These are phyloP conservation scores for Nesometra sesokonis DNA, from an alignment of 35 echinoderm and acorn worm species.

Conservation along the genomic window DNA sequence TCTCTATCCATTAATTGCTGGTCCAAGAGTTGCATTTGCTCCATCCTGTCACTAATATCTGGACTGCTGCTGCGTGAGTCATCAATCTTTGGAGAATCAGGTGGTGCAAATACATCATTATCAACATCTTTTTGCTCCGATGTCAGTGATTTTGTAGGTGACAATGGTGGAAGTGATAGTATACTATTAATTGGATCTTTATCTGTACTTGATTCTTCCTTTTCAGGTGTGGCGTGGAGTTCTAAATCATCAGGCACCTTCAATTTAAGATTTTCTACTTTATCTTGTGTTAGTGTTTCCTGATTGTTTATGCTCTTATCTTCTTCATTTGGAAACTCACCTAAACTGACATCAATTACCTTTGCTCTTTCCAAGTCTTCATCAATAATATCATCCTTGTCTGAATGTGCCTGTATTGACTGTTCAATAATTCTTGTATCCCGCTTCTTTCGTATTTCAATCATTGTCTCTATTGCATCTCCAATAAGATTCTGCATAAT, in stretches of 20 bases:
- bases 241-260: neutral
- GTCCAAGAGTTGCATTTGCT: conserved; percentile 58
- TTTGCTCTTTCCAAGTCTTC: neutral
- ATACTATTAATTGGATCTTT: neutral
- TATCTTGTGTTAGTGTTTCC: neutral
- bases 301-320: neutral
- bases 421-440: neutral
- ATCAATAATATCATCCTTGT: neutral
- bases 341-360: neutral
- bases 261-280: conserved; percentile 10
- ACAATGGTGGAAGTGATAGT: conserved; percentile 32
- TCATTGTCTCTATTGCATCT: neutral
- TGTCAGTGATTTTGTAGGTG: conserved; percentile 55
- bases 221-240: neutral
- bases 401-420: neutral
- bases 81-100: conserved; percentile 81
- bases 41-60: conserved; percentile 62
- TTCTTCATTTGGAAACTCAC: conserved; percentile 10
- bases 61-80: conserved; percentile 83
- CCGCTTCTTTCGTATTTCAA: neutral
- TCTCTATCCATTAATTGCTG: conserved; percentile 74
- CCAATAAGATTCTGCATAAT: neutral
- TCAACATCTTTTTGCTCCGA: conserved; percentile 35
- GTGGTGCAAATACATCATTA: conserved; percentile 51
- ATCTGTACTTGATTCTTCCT: neutral